Conservation (phyloP, 2,113 vertebrate species). For the Chionomys nivalis region DNA sequence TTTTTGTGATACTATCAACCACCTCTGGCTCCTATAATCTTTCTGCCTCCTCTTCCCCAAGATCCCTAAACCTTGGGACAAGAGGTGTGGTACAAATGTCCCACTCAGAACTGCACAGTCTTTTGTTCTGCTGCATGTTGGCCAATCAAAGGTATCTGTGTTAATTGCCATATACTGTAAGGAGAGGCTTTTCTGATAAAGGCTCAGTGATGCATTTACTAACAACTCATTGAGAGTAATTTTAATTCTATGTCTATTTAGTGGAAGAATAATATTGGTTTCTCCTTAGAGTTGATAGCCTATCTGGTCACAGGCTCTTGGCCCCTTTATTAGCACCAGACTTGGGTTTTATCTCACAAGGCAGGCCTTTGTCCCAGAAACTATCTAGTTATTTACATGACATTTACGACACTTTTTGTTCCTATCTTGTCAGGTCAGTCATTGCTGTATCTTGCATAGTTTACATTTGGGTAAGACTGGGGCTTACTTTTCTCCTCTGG, state of each 20-base stretch:
- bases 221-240: not conserved
- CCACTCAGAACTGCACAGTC: not conserved
- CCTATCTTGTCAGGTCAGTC: not conserved
- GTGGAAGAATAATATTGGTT: not conserved
- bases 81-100: no score
- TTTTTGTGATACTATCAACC: not conserved
- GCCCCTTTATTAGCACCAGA: not conserved
- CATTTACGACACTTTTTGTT: not conserved
- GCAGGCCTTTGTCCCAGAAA: not conserved
- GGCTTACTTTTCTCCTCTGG: not conserved
- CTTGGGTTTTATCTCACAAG: not conserved
- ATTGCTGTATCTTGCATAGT: no score
- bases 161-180: not conserved
- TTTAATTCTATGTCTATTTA: not conserved
- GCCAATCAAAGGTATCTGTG: not conserved
- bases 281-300: not conserved
- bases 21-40: not conserved
- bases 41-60: not conserved
- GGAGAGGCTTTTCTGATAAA: not conserved
- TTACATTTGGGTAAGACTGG: not conserved
- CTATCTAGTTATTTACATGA: not conserved
- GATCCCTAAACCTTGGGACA: not conserved
- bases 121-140: not conserved
- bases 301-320: not conserved
- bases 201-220: not conserved